Evolutionary conservation across 2,888 invertebrate species (phyloP), one percentile per base, ranked within the genome.

Genomic region (Calameuta pallipes): DNA sequence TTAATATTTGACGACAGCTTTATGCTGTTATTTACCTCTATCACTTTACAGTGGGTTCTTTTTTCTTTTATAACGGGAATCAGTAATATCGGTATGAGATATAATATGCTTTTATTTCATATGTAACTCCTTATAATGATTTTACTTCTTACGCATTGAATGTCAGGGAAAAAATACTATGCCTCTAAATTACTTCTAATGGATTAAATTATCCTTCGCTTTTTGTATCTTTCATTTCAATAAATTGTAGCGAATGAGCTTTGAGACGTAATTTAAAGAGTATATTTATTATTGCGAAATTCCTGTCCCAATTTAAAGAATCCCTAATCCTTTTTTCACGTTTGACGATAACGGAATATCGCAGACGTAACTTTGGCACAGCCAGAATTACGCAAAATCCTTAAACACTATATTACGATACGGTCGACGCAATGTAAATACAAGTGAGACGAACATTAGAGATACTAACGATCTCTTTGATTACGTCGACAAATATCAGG

Each of bases 91-190:
- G 31, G 9, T 76, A 76, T 75, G 73, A 73, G 78, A 68, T 76
- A 76, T 69, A 41, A 76, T 79, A 78, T 78, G 69, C 71, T 68
- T 79, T 79, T 79, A 79, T 74, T 79, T 74, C 73, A 79, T 69
- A 79, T 69, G 69, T 69, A 69, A 79, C 76, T 74, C 76, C 74
- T 69, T 71, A 78, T 73, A 77, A 75, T 78, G 74, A 74, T 36
- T 35, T 79, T 36, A 76, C 36, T 77, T 74, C 30, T n/a, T 74
- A 36, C 30, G 74, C 11, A 13, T 71, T 30, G 30, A 35, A 2
- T 15, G 71, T 11, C 2, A 34, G 31, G 15, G 11, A 1, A 31
- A 33, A 71, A 23, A 71, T 71, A 30, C 34, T 71, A 35, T 71
- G 71, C 23, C 15, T 30, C 71, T 71, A 71, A 71, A 71, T 71